Base-by-base conservation (phyloP, 2,113 vertebrate species). In the Petromus typicus region DNA sequence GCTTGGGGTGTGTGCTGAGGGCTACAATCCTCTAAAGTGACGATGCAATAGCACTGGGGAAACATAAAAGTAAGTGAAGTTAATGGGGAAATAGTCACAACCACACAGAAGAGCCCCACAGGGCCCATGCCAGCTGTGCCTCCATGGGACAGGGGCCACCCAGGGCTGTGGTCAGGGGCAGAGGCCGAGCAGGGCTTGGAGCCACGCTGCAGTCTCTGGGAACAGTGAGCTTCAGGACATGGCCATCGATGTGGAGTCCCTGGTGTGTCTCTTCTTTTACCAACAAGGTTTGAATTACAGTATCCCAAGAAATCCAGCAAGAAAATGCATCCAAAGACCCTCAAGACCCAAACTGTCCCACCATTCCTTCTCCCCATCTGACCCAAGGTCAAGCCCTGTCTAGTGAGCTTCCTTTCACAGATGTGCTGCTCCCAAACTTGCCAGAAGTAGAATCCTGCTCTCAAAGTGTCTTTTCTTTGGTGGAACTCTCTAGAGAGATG, bases 71-170 rank as follows among this genome's bases (percentile, higher is more conserved):
- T 14, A 27, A 75, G 51, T 7, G 32, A 92, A 75, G 32, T 5
- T 6, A 32, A 75, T 3, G 40, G 1, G 4, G 25, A 11, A 54
- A 14, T 14, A 61, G 13, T 69, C 71, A 23, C 48, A 32, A 2
- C 25, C 1, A 34, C 43, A 20, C 22, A 20, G 14, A 75, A 37
- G 64, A 7, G 12, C 40, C 22, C 27, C 43, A 32, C 23, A 27
- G 32, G 59, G 5, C 7, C 59, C 20, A 3, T 54, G 11, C 0
- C 2, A 16, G n/a, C 17, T 27, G 34, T 11, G 27, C 13, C 0
- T 48, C 4, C 5, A 25, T 4, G 34, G 7, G 18, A 4, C 0
- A 0, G 66, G 23, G 16, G 27, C 43, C 1, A 0, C 18, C 34
- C 18, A 16, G 23, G 4, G 3, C 2, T 32, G 4, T 11, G 56